Evolutionary conservation across 2,113 vertebrate genomes (phyloP).

Genomic region (Crotalus tigris): DNA sequence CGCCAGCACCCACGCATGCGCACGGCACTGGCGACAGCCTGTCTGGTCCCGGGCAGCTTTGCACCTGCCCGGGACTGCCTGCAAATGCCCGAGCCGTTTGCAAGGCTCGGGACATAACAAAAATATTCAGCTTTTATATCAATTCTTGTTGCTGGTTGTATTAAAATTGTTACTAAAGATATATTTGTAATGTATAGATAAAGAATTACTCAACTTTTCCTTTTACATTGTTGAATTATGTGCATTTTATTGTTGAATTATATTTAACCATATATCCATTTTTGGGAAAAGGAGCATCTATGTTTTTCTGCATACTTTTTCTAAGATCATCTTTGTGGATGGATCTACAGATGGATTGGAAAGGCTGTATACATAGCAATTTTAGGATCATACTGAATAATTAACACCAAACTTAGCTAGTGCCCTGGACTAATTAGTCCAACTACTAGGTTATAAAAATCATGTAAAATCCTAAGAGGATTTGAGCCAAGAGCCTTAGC

Average conservation of each 20-base stretch:
- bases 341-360: not conserved
- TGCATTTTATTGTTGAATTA: not conserved
- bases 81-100: too few relatives aligned
- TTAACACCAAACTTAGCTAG: not conserved
- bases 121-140: conserved; percentile 48
- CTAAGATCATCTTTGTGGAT: not conserved
- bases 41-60: too few relatives aligned
- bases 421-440: not conserved
- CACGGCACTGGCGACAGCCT: too few relatives aligned
- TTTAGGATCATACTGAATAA: not conserved
- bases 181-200: conserved; percentile 21
- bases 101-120: too few relatives aligned
- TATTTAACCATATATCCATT: conserved; percentile 16
- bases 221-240: conserved; percentile 15
- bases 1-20: too few relatives aligned
- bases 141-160: conserved; percentile 43
- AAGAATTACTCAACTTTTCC: not conserved
- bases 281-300: rapidly evolving
- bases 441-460: not conserved
- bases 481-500: not conserved
- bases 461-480: not conserved
- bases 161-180: conserved; percentile 51
- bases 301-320: not conserved
- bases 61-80: too few relatives aligned
- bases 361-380: not conserved